These are phyloP conservation scores for Hermetia illucens DNA, from an alignment of 1,140 invertebrate species.

Conservation along the genomic window DNA sequence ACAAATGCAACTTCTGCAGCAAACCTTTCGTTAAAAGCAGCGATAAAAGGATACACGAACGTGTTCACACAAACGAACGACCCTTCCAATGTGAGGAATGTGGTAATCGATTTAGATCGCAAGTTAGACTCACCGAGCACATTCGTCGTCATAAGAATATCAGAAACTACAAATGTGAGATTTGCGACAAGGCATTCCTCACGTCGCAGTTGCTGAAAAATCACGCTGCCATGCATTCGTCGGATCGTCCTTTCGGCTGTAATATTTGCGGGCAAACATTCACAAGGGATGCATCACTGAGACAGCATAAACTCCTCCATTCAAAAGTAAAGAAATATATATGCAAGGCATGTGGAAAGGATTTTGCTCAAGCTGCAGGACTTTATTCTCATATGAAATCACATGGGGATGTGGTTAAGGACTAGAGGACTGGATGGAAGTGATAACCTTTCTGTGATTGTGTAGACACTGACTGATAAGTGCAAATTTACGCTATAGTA, in stretches of 20 bases:
- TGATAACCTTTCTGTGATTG: no score
- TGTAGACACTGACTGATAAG: no score
- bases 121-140: not conserved
- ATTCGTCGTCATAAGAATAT: not conserved
- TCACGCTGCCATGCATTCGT: not conserved
- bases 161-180: not conserved
- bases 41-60: no score
- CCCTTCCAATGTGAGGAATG: conserved; percentile 24
- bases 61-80: conserved; percentile 18
- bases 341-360: no score
- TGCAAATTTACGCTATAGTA: no score
- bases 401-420: no score
- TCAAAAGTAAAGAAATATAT: no score
- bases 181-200: not conserved
- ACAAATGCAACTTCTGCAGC: no score
- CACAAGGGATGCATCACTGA: not conserved
- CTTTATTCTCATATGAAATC: no score
- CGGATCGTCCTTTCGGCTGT: not conserved
- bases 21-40: no score
- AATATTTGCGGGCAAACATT: not conserved
- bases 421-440: no score
- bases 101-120: conserved; percentile 15
- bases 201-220: not conserved
- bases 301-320: not conserved
- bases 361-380: no score